Conservation (phyloP, 2,113 vertebrate genomes). For the Larimichthys crocea region DNA sequence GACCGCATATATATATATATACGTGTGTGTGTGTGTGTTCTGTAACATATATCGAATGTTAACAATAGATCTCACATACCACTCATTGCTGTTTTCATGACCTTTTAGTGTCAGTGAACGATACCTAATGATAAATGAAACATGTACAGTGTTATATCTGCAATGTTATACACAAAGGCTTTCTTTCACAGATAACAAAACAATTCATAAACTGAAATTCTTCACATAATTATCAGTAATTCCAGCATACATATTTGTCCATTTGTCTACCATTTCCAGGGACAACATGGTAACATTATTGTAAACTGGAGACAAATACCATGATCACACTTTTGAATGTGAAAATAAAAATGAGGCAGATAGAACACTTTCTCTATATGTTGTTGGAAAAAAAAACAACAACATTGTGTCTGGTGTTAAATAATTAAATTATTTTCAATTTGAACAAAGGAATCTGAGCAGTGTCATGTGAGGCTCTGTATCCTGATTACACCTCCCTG, state of each 20-base stretch:
- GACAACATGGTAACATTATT: background rate
- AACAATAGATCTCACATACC: slow-evolving; percentile 11
- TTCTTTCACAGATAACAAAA: slow-evolving; percentile 25
- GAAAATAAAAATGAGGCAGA: slow-evolving; percentile 6
- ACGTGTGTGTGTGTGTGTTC: background rate
- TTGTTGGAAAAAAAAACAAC: background rate
- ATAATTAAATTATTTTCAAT: background rate
- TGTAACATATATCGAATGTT: slow-evolving; percentile 40
- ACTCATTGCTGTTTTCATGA: slow-evolving; percentile 42
- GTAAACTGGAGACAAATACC: background rate
- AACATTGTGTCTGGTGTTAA: background rate
- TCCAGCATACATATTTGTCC: background rate
- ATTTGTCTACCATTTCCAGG: slow-evolving; percentile 16
- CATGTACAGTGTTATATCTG: background rate
- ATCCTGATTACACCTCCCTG: background rate
- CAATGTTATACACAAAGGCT: background rate
- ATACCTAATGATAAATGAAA: slow-evolving; percentile 33
- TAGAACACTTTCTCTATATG: background rate
- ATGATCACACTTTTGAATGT: slow-evolving; percentile 10
- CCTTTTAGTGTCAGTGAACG: slow-evolving; percentile 45
- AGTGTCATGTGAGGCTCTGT: background rate
- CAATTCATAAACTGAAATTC: slow-evolving; percentile 40
- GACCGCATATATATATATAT: background rate
- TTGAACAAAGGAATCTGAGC: background rate
- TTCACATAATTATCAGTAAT: slow-evolving; percentile 20